phyloP scores from a whole-genome alignment of 2,797 vertebrate species.

The Cyclura pinguis region DNA sequence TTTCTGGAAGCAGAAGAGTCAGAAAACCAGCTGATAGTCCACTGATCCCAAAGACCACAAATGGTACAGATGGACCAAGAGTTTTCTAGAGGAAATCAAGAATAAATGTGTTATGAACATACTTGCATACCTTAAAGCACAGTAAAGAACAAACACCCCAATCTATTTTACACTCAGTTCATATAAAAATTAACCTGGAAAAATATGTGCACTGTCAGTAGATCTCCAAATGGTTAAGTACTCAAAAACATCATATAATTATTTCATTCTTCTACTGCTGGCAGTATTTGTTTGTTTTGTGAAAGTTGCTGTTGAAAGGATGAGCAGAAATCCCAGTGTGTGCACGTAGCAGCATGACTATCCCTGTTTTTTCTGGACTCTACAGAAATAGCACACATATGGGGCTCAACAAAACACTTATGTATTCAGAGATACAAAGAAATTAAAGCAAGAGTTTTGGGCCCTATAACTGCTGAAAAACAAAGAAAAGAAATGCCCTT shows the following conservation, averaged over 20 bases:
- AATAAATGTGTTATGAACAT: conserved; percentile 33
- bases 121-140: neutral
- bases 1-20: conserved; percentile 89
- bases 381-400: neutral
- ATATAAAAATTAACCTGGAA: neutral
- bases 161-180: neutral
- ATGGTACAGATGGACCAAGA: conserved; percentile 85
- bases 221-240: neutral
- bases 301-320: neutral
- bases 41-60: conserved; percentile 87
- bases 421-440: neutral
- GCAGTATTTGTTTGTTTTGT: neutral
- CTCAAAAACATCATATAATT: neutral
- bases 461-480: neutral
- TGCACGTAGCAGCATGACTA: neutral
- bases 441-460: no score
- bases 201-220: neutral
- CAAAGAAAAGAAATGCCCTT: neutral
- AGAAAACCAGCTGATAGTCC: conserved; percentile 86
- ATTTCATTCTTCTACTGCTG: neutral
- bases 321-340: neutral
- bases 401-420: neutral
- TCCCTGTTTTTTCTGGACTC: neutral
- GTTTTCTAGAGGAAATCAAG: conserved; percentile 79
- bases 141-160: neutral